Evolutionary conservation across 2,113 vertebrate species (phyloP).

Genomic region (Corapipo altera): DNA sequence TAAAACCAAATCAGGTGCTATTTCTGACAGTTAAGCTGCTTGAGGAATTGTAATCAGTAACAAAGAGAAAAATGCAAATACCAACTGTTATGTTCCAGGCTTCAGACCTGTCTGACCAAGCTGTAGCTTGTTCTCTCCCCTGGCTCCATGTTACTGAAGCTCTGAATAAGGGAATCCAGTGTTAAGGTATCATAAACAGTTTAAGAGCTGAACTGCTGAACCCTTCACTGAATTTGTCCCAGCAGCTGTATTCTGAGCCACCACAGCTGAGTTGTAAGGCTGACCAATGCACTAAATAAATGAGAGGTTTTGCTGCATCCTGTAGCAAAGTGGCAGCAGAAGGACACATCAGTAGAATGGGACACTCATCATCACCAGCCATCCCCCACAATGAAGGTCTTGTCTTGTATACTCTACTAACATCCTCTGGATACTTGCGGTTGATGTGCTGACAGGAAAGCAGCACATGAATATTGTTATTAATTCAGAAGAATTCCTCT

Average conservation of each 20-base stretch:
- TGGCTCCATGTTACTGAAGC: background rate
- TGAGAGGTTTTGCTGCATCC: background rate
- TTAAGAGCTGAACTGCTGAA: background rate
- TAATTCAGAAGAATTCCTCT: slow-evolving; percentile 16
- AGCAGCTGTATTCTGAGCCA: background rate
- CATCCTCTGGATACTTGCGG: background rate
- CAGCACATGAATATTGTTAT: background rate
- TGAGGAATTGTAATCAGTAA: background rate
- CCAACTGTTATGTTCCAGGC: background rate
- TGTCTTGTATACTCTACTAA: background rate
- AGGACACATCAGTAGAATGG: background rate
- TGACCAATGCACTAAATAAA: background rate
- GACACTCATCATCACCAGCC: background rate
- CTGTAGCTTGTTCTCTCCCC: background rate
- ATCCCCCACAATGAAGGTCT: background rate
- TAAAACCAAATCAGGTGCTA: background rate
- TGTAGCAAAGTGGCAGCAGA: background rate
- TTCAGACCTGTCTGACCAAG: background rate
- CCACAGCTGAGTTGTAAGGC: background rate
- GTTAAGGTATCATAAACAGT: background rate
- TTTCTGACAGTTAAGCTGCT: background rate
- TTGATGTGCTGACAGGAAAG: background rate
- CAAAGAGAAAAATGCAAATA: background rate
- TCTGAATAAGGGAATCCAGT: background rate
- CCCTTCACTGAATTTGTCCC: background rate